A percentile compares a stretch with the other conserved stretches of the same genome.
These are phyloP conservation scores for Oceanites oceanicus DNA, from an alignment of 2,113 vertebrate species.

Conservation along the genomic window DNA sequence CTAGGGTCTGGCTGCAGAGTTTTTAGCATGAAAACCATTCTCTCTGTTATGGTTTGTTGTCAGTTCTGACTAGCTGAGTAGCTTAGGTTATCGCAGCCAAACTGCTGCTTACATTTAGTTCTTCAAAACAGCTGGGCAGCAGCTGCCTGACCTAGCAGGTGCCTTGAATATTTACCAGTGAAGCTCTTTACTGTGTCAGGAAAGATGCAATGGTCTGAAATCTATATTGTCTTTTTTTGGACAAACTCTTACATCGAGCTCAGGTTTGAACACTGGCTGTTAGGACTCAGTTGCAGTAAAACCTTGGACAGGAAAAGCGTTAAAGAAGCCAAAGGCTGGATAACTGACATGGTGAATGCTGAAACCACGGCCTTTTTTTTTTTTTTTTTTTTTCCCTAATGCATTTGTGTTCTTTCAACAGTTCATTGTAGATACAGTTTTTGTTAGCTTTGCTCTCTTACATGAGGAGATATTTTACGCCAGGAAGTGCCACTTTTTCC, in stretches of 20 bases:
- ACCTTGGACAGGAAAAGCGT: neutral
- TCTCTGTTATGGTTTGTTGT: neutral
- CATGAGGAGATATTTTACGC: conserved; percentile 73
- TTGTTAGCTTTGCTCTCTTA: conserved; percentile 65
- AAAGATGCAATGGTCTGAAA: too few relatives aligned
- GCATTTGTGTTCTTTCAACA: neutral
- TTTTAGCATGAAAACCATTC: neutral
- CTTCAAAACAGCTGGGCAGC: neutral
- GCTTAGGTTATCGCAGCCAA: neutral
- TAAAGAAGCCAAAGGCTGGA: too few relatives aligned
- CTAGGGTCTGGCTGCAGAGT: neutral
- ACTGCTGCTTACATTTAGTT: neutral
- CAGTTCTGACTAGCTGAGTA: neutral
- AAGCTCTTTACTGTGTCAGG: neutral
- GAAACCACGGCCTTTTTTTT: too few relatives aligned
- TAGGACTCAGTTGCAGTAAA: neutral
- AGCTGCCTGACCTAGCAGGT: neutral
- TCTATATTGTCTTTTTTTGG: neutral
- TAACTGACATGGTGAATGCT: neutral
- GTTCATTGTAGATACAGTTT: conserved; percentile 53
- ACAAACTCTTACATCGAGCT: neutral
- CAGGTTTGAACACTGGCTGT: neutral
- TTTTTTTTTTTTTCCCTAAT: neutral
- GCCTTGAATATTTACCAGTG: neutral
- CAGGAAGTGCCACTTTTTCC: conserved; percentile 69